These are phyloP conservation scores for Lucilia cuprina DNA, from an alignment of 1,140 invertebrate species.

Conservation along the genomic window DNA sequence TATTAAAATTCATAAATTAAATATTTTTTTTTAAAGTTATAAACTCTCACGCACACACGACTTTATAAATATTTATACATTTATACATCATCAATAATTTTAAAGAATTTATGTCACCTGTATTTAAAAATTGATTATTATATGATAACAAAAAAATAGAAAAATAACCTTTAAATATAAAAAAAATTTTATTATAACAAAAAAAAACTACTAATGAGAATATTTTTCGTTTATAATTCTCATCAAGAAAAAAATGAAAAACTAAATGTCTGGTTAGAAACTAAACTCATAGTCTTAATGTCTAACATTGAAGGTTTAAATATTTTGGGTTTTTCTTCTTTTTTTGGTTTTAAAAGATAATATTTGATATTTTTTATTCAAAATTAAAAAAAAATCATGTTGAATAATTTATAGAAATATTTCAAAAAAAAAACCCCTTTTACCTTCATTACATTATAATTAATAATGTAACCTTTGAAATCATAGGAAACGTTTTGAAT, in stretches of 20 bases:
- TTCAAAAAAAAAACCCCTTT: neutral
- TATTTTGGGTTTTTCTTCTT: too few species aligned
- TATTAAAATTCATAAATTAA: too few species aligned
- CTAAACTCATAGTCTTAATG: slow-evolving; percentile 16
- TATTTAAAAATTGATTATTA: neutral
- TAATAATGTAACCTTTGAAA: slow-evolving; percentile 9
- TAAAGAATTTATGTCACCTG: too few species aligned
- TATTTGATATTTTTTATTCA: neutral
- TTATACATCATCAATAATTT: too few species aligned
- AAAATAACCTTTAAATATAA: too few species aligned
- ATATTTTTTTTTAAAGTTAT: too few species aligned
- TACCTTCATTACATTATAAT: slow-evolving; percentile 10
- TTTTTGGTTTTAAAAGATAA: too few species aligned
- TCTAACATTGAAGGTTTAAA: neutral
- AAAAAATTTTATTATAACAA: neutral
- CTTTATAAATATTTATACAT: too few species aligned
- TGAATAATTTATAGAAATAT: neutral
- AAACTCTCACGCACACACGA: too few species aligned
- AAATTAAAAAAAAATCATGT: neutral
- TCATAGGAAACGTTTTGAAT: neutral
- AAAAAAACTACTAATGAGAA: neutral
- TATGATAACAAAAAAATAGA: too few species aligned
- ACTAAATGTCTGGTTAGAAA: neutral
- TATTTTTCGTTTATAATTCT: neutral
- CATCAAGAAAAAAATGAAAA: neutral